These are phyloP conservation scores for Drosophila orena DNA, from an alignment of 1,140 invertebrate genomes.

Conservation along the genomic window DNA sequence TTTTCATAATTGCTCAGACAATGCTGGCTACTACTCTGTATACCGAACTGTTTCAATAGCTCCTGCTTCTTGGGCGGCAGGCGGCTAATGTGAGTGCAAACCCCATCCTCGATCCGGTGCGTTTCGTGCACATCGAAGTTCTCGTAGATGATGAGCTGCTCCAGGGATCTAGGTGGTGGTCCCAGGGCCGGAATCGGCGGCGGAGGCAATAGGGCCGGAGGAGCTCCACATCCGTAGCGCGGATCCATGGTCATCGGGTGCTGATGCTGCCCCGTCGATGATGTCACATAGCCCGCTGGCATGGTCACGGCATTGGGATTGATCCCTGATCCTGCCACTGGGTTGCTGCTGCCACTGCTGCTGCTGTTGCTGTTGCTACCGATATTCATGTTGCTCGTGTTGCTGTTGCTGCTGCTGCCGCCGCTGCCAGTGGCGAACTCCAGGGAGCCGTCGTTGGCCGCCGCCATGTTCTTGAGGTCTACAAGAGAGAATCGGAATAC, in stretches of 20 bases:
- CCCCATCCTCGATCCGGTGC: slow-evolving; percentile 81
- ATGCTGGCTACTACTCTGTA: slow-evolving; percentile 84
- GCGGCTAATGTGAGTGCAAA: slow-evolving; percentile 82
- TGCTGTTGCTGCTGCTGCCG: slow-evolving; percentile 47
- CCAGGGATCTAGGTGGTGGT: slow-evolving; percentile 67
- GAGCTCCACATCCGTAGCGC: slow-evolving; percentile 50
- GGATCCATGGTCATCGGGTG: slow-evolving; percentile 48
- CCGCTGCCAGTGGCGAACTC: slow-evolving; percentile 66
- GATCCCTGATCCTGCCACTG: slow-evolving; percentile 5
- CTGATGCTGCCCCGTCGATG: slow-evolving; percentile 28
- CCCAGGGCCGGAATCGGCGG: slow-evolving; percentile 43
- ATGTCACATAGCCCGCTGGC: slow-evolving; percentile 41
- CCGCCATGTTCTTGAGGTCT: slow-evolving; percentile 81
- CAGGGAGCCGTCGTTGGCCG: slow-evolving; percentile 73
- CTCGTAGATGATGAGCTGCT: slow-evolving; percentile 81
- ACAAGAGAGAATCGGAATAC: slow-evolving; percentile 62
- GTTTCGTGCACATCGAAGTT: slow-evolving; percentile 83
- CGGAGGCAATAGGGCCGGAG: slow-evolving; percentile 44
- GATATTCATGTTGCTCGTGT: slow-evolving; percentile 28
- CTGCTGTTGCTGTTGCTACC: slow-evolving; percentile 36
- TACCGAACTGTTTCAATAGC: slow-evolving; percentile 85
- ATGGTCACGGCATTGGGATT: slow-evolving; percentile 21
- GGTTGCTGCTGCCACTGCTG: slow-evolving; percentile 31
- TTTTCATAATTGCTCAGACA: slow-evolving; percentile 85
- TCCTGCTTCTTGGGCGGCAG: slow-evolving; percentile 84